Conservation (phyloP, 2,888 invertebrate genomes). For the Ormyrus thymus region DNA sequence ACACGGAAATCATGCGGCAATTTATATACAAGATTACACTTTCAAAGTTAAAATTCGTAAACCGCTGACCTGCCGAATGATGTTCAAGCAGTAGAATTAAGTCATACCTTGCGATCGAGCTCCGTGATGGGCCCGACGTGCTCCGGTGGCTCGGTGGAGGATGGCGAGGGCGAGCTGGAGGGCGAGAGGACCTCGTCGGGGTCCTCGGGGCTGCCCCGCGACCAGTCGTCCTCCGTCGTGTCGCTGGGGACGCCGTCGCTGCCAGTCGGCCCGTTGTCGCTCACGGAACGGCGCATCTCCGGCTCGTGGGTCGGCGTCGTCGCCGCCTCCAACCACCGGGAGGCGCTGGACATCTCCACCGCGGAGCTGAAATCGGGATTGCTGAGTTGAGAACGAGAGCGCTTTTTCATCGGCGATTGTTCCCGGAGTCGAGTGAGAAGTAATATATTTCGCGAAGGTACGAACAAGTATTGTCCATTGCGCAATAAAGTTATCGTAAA, state of each 20-base stretch:
- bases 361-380: constrained; percentile 65
- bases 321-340: constrained; percentile 69
- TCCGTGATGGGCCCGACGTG: constrained; percentile 76
- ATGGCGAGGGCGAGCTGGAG: constrained; percentile 64
- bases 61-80: too few relatives aligned
- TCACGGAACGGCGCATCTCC: constrained; percentile 72
- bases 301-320: constrained; percentile 64
- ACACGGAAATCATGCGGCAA: background rate
- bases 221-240: constrained; percentile 84
- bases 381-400: background rate
- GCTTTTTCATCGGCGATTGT: background rate
- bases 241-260: constrained; percentile 80
- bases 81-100: too few relatives aligned
- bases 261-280: constrained; percentile 73
- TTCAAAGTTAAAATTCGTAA: background rate
- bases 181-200: constrained; percentile 77
- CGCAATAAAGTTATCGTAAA: too few relatives aligned
- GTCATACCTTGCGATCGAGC: constrained; percentile 81
- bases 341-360: constrained; percentile 68
- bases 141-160: constrained; percentile 70
- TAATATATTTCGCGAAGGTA: too few relatives aligned
- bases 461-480: too few relatives aligned
- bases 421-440: background rate
- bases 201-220: constrained; percentile 82
- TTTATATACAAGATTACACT: background rate